Evolutionary conservation across 2,797 vertebrate genomes (phyloP).

Genomic region (Nyctibius grandis): DNA sequence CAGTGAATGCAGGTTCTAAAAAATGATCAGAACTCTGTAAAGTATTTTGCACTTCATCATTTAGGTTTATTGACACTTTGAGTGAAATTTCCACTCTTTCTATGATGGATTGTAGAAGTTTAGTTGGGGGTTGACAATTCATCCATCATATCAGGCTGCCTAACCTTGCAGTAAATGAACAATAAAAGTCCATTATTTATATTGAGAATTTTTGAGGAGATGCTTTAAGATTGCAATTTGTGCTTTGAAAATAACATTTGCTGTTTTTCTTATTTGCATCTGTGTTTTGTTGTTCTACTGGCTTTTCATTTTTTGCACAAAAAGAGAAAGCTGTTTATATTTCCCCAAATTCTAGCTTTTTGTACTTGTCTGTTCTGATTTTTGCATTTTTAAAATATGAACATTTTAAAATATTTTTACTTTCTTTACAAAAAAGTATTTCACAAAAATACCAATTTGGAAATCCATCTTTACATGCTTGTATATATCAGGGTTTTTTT

Average conservation of each 20-base stretch:
- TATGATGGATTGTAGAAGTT: conserved; percentile 83
- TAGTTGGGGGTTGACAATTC: conserved; percentile 84
- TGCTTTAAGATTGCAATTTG: conserved; percentile 17
- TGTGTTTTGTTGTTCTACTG: not conserved
- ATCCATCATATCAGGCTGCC: conserved; percentile 88
- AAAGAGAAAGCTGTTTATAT: not conserved
- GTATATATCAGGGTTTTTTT: fast-evolving
- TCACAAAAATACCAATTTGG: not conserved
- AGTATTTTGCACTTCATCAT: conserved; percentile 63
- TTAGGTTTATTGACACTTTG: conserved; percentile 62
- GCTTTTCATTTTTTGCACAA: not conserved
- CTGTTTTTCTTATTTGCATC: not conserved
- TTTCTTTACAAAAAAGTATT: not conserved
- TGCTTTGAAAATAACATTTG: not conserved
- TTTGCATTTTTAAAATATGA: fast-evolving
- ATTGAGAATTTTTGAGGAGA: conserved; percentile 42
- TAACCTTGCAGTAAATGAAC: conserved; percentile 94
- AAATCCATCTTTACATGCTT: not conserved
- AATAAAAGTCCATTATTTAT: conserved; percentile 82
- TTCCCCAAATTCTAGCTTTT: not conserved
- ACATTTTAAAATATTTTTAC: not conserved
- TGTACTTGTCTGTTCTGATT: not conserved
- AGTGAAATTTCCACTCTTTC: conserved; percentile 66
- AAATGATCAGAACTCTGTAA: conserved; percentile 31
- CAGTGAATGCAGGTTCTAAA: not conserved